These are phyloP conservation scores for Semotilus atromaculatus DNA, from an alignment of 2,797 vertebrate genomes.

Conservation along the genomic window DNA sequence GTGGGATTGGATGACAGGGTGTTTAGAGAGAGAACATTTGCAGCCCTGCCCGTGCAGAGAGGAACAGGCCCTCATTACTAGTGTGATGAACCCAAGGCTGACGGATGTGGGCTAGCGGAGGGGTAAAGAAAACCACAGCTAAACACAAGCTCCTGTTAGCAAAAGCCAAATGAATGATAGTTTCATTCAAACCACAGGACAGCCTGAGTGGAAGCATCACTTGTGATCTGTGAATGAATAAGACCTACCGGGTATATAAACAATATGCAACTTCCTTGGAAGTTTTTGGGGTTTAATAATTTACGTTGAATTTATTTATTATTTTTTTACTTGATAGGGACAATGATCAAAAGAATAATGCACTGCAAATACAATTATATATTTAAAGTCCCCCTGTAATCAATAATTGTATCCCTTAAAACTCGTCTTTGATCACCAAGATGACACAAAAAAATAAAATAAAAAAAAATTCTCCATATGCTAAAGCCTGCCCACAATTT, in stretches of 20 bases:
- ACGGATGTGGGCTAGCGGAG: constrained; percentile 2
- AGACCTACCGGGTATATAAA: neutral
- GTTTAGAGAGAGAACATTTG: constrained; percentile 27
- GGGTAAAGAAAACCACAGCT: constrained; percentile 30
- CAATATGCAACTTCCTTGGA: neutral
- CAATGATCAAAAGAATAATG: neutral
- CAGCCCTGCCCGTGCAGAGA: neutral
- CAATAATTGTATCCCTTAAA: too few species aligned
- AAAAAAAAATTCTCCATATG: too few species aligned
- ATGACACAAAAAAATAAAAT: too few species aligned
- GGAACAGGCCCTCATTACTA: constrained; percentile 5
- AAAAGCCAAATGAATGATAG: neutral
- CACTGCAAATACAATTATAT: neutral
- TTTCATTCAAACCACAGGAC: constrained; percentile 18
- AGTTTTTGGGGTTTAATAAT: neutral
- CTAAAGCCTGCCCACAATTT: too few species aligned
- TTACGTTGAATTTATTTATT: too few species aligned
- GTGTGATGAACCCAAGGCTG: constrained; percentile 1
- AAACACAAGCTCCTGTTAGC: constrained; percentile 10
- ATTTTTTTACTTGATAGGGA: too few species aligned
- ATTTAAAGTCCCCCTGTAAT: neutral
- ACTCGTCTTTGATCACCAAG: too few species aligned
- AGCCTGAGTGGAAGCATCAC: neutral
- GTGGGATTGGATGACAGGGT: constrained; percentile 17
- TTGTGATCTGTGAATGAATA: constrained; percentile 8